Conservation (phyloP, 2,888 invertebrate genomes). For the Nipponacmea schrenckii region DNA sequence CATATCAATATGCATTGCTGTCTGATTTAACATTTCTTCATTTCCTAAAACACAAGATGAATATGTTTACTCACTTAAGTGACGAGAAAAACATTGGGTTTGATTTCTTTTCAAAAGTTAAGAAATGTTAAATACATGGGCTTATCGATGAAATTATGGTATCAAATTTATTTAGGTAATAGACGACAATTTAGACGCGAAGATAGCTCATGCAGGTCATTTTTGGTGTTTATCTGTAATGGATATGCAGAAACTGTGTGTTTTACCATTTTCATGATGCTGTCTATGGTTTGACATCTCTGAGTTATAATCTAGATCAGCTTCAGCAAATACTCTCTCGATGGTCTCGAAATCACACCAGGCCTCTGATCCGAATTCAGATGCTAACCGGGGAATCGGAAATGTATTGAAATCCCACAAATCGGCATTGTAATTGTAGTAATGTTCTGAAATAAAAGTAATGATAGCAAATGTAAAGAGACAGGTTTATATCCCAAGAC, state of each 20-base stretch:
- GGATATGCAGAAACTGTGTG: too few species aligned
- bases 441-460: conserved; percentile 73
- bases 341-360: conserved; percentile 79
- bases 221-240: too few species aligned
- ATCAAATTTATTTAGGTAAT: too few species aligned
- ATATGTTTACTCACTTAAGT: too few species aligned
- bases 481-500: not conserved
- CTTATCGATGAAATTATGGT: too few species aligned
- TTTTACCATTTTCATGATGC: conserved; percentile 83
- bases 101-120: too few species aligned
- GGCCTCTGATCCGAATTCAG: conserved; percentile 96
- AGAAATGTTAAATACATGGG: too few species aligned
- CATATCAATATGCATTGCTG: conserved; percentile 74
- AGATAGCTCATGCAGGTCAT: too few species aligned
- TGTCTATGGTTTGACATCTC: conserved; percentile 82
- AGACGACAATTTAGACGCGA: too few species aligned
- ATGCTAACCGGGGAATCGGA: conserved; percentile 86
- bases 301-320: conserved; percentile 70
- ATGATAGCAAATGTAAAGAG: too few species aligned
- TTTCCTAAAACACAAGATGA: conserved; percentile 23
- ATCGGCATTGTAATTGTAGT: conserved; percentile 85
- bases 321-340: conserved; percentile 68
- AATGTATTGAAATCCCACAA: conserved; percentile 84
- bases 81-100: not conserved
- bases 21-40: conserved; percentile 29